A percentile compares a stretch with the other conserved stretches of the same genome.
Conservation (phyloP, 2,888 invertebrate genomes). For the Epirrhoe tristata region DNA sequence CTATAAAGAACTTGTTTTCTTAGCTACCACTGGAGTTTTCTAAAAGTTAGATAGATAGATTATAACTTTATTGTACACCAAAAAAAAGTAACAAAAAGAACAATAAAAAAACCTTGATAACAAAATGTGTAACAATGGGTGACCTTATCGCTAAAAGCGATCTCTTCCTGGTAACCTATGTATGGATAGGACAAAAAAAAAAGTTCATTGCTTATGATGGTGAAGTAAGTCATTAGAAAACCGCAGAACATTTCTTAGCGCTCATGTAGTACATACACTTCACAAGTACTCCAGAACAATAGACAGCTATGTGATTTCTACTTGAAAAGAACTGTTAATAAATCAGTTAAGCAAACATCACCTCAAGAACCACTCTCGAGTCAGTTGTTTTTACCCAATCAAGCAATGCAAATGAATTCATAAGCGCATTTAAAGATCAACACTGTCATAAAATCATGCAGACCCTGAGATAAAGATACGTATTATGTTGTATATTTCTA, state of each 20-base stretch:
- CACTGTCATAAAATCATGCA: conserved; percentile 10
- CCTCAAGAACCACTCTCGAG: background rate
- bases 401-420: conserved; percentile 7
- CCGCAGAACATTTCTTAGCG: background rate
- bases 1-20: background rate
- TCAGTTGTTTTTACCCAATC: conserved; percentile 3
- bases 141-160: too few relatives aligned
- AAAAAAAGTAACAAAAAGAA: too few relatives aligned
- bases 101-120: too few relatives aligned
- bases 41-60: too few relatives aligned
- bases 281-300: background rate
- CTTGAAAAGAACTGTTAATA: background rate
- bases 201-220: background rate
- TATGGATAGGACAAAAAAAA: too few relatives aligned
- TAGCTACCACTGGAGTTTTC: background rate
- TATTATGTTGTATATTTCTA: background rate
- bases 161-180: too few relatives aligned
- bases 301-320: background rate
- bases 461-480: background rate
- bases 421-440: conserved; percentile 10
- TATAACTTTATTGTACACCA: too few relatives aligned
- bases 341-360: background rate
- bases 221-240: background rate
- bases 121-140: too few relatives aligned
- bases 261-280: background rate